Evolutionary conservation across 2,888 invertebrate genomes (phyloP), one percentile per base, ranked within the genome.

Genomic region (Myopa testacea): DNA sequence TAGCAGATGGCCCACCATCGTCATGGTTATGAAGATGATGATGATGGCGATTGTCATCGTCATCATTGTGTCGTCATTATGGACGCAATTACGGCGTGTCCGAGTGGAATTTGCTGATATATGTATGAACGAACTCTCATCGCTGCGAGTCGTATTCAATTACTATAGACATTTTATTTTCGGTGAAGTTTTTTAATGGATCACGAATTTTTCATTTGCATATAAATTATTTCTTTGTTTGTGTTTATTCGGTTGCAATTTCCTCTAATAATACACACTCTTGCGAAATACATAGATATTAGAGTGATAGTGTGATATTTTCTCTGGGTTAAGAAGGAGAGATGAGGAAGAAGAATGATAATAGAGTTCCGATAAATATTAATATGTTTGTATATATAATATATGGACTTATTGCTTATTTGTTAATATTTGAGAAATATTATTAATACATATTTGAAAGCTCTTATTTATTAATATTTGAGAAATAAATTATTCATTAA

Each of bases 91-190:
- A 37, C 26, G 37, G 10, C 37, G 58, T 50, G 58, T 58, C 71
- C 58, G 37, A n/a, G 70, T 34, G 34, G 55, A 40, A 70, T 71
- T 55, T 6, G 1, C 52, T 12, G 50, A 14, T 19, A 72, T 72
- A 38, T 58, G 38, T 34, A 63, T 12, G 34, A 67, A n/a, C 16
- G 34, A 67, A n/a, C 16, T 67, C 37, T 52, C 19, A 52, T 34
- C 10, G 34, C 34, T 73, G 62, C 63, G 55, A 75, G 75, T 75
- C 75, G 75, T 68, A 58, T 67, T 75, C 75, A 75, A 75, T 75
- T 75, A 68, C 52, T 55, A 68, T 58, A 40, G 40, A 16, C 55
- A 75, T 67, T 58, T 58, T 68, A 75, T 38, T 68, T 75, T 55
- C 55, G 68, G 19, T 26, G 58, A 58, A 55, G 58, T 40, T 75